Evolutionary conservation across 2,113 vertebrate genomes (phyloP).

Genomic region (Trogon melanurus): DNA sequence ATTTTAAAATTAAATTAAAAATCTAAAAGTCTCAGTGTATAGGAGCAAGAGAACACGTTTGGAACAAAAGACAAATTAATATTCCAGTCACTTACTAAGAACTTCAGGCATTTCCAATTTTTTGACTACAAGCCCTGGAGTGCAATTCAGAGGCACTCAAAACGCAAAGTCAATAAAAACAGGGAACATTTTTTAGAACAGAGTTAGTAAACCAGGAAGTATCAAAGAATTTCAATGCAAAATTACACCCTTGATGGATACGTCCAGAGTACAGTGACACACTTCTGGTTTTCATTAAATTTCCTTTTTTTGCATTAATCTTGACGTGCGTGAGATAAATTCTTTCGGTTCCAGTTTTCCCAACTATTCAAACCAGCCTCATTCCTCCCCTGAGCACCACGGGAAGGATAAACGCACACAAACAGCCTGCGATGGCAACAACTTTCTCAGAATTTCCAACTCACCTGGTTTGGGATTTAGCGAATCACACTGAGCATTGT

Average conservation of each 20-base stretch:
- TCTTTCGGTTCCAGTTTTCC: background rate
- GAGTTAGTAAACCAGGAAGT: background rate
- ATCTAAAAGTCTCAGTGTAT: background rate
- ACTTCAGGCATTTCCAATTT: background rate
- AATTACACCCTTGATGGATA: background rate
- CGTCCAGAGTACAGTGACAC: background rate
- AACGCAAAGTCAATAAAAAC: background rate
- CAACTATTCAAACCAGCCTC: background rate
- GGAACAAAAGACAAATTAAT: background rate
- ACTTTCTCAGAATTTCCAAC: background rate
- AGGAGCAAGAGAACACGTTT: background rate
- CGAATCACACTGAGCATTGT: slow-evolving; percentile 94
- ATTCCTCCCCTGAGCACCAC: accelerated
- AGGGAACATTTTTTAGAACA: background rate
- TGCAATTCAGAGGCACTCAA: background rate
- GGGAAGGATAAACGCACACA: background rate
- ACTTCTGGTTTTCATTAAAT: background rate
- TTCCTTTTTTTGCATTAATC: background rate
- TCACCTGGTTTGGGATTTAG: slow-evolving; percentile 87
- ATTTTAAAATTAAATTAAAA: background rate
- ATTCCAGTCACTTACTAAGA: background rate
- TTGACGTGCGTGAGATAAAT: background rate
- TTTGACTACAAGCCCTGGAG: background rate
- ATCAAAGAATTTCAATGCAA: background rate
- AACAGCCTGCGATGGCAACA: background rate